Evolutionary conservation across 2,888 invertebrate species (phyloP).

Genomic region (Sphinx pinastri): DNA sequence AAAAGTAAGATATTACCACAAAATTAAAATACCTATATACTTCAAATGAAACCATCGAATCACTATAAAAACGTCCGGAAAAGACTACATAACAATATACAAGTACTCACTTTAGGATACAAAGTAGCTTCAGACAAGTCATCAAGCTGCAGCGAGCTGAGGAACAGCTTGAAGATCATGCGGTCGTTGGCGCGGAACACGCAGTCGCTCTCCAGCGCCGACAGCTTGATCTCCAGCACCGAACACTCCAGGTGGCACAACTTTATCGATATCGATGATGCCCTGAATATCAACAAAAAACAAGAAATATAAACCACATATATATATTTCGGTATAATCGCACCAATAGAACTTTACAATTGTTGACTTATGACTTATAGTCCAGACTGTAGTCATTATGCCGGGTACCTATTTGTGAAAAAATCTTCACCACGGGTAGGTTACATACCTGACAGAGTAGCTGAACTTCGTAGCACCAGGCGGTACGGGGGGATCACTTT

Average conservation of each 20-base stretch:
- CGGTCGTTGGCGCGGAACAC: constrained; percentile 90
- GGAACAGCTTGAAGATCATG: constrained; percentile 88
- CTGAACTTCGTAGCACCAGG: constrained; percentile 90
- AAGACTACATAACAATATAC: background rate
- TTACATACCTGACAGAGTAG: constrained; percentile 84
- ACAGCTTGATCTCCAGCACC: constrained; percentile 86
- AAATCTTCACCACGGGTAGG: background rate
- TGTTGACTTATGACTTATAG: too few relatives aligned
- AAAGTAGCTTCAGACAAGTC: constrained; percentile 89
- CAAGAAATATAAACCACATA: background rate
- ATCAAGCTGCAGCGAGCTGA: constrained; percentile 87
- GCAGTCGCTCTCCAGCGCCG: constrained; percentile 89
- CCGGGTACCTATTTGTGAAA: too few relatives aligned
- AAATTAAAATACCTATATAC: too few relatives aligned
- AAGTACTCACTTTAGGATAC: constrained; percentile 86
- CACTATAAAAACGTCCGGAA: too few relatives aligned
- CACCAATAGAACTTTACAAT: too few relatives aligned
- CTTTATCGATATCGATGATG: constrained; percentile 85
- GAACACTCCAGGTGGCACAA: constrained; percentile 89
- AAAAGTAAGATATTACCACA: background rate
- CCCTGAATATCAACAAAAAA: constrained; percentile 52
- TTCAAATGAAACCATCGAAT: too few relatives aligned
- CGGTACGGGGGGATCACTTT: constrained; percentile 88
- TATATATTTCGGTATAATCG: too few relatives aligned
- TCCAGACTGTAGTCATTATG: too few relatives aligned